phyloP scores from a whole-genome alignment of 2,888 invertebrate species.

The Stenotaenia linearis region DNA sequence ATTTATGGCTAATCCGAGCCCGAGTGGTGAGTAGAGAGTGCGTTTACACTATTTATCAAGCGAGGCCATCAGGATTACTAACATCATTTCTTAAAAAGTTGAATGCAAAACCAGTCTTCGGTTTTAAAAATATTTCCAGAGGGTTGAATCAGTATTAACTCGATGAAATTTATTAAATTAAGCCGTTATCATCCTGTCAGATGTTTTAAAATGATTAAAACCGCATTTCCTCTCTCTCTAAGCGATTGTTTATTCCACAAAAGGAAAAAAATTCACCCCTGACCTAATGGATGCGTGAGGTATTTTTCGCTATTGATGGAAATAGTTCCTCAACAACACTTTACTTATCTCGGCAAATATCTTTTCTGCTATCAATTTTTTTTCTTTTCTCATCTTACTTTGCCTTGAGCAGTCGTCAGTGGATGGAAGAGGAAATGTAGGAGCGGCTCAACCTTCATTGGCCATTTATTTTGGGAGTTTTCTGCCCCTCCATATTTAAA shows the following conservation, averaged over 20 bases:
- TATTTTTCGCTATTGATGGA: conserved; percentile 12
- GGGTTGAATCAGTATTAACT: neutral
- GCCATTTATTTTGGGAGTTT: conserved; percentile 26
- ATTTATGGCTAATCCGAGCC: conserved; percentile 20
- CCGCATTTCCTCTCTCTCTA: neutral
- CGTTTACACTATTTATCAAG: conserved; percentile 14
- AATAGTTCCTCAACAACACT: conserved; percentile 6
- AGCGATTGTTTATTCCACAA: neutral
- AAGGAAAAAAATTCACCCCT: neutral
- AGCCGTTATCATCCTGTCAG: neutral
- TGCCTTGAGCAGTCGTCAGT: conserved; percentile 15
- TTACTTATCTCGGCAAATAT: conserved; percentile 16
- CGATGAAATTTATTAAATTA: neutral
- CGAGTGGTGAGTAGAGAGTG: conserved; percentile 23
- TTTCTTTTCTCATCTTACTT: neutral
- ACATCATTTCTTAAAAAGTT: neutral
- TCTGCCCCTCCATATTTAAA: conserved; percentile 19
- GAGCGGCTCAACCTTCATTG: conserved; percentile 26
- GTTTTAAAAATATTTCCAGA: neutral
- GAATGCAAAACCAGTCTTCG: neutral
- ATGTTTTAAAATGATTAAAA: neutral
- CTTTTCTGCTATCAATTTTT: neutral
- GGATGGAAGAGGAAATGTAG: conserved; percentile 6
- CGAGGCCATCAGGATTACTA: neutral
- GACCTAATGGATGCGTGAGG: neutral